Evolutionary conservation across 2,113 vertebrate species (phyloP).

Genomic region (Tricholaema leucomelas): DNA sequence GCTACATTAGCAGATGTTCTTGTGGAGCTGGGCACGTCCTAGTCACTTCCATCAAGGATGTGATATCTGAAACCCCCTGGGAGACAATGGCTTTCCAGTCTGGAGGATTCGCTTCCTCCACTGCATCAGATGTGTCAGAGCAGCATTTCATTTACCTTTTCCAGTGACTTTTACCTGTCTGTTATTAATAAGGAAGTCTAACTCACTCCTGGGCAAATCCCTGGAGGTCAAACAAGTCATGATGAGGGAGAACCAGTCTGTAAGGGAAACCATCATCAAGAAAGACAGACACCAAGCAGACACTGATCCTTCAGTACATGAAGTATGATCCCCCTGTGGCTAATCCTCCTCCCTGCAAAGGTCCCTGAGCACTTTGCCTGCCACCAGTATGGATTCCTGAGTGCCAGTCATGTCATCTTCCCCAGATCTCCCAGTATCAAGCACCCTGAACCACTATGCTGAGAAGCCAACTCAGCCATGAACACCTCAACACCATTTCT

Average conservation of each 20-base stretch:
- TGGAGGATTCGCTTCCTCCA: conserved; percentile 19
- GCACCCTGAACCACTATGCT: neutral
- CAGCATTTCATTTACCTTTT: conserved; percentile 49
- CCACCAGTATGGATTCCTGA: neutral
- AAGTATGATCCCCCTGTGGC: neutral
- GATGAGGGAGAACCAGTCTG: neutral
- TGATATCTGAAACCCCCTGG: conserved; percentile 39
- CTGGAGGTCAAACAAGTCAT: neutral
- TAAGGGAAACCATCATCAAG: neutral
- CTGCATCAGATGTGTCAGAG: conserved; percentile 58
- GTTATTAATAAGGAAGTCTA: conserved; percentile 56
- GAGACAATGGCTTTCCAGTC: conserved; percentile 16
- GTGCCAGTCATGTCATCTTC: neutral
- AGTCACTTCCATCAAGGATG: neutral
- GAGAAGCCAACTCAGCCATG: neutral
- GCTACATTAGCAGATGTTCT: neutral
- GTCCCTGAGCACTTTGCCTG: neutral
- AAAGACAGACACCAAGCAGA: neutral
- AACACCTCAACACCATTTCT: neutral
- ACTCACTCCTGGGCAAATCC: conserved; percentile 2
- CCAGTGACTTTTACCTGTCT: conserved; percentile 41
- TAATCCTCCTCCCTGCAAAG: neutral
- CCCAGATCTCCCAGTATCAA: neutral
- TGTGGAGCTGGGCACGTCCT: neutral
- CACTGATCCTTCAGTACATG: neutral